Evolutionary conservation across 2,113 vertebrate species (phyloP).

Genomic region (Aspidoscelis tigris): DNA sequence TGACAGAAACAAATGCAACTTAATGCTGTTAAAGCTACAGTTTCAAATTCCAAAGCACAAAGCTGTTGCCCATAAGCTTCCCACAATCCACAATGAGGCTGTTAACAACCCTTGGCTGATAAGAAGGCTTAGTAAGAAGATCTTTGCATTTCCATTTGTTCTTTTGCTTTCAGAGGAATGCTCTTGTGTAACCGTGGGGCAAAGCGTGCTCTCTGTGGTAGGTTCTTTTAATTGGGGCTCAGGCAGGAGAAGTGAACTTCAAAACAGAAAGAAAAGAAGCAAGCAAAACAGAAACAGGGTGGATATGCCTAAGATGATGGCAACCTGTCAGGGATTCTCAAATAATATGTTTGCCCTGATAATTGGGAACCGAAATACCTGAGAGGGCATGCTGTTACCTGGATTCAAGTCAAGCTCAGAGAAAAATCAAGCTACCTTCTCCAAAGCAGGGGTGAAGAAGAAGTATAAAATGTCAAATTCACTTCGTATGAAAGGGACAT

Average conservation of each 20-base stretch:
- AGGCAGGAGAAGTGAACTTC: neutral
- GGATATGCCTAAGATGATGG: neutral
- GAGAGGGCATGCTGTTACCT: no score
- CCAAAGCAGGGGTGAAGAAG: no score
- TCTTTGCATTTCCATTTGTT: neutral
- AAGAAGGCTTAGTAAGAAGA: conserved; percentile 17
- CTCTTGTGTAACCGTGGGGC: conserved; percentile 1
- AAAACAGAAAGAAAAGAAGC: neutral
- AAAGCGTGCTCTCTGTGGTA: neutral
- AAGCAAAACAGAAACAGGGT: neutral
- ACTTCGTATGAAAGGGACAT: no score
- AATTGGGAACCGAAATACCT: no score
- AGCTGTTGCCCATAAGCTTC: conserved; percentile 13
- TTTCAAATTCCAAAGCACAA: conserved; percentile 10
- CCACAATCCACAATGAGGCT: conserved; percentile 23
- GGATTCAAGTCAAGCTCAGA: no score
- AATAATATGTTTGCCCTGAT: no score
- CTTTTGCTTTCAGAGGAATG: neutral
- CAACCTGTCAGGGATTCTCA: neutral
- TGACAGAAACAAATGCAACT: rapidly evolving
- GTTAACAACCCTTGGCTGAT: conserved; percentile 13
- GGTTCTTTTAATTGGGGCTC: neutral
- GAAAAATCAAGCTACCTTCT: no score
- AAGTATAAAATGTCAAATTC: no score
- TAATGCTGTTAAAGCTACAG: neutral